phyloP scores from a whole-genome alignment of 35 echinoderm and acorn worm species.

The Anneissia japonica region DNA sequence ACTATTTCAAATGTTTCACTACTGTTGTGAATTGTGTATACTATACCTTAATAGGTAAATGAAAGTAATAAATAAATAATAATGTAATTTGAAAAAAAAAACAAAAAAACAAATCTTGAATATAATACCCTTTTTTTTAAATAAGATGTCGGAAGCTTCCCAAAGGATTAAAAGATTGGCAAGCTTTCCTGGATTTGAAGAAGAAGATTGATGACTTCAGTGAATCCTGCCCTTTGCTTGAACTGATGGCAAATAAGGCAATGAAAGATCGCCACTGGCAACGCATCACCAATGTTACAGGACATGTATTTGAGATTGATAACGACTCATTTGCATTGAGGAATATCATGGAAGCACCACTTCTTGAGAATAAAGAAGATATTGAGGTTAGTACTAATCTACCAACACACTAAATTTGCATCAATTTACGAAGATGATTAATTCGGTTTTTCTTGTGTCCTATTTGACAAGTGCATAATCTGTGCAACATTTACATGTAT shows the following conservation, averaged over 20 bases:
- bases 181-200: conserved; percentile 91
- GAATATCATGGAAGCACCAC: conserved; percentile 93
- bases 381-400: conserved; percentile 66
- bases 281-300: conserved; percentile 62
- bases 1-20: too few species aligned
- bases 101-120: too few species aligned
- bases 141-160: conserved; percentile 82
- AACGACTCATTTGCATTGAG: conserved; percentile 68
- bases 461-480: too few species aligned
- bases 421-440: too few species aligned
- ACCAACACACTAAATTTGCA: too few species aligned
- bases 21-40: too few species aligned
- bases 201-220: conserved; percentile 99
- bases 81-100: too few species aligned
- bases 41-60: too few species aligned
- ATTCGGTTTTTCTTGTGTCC: too few species aligned
- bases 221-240: conserved; percentile 89
- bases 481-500: too few species aligned
- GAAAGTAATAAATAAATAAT: too few species aligned
- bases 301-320: conserved; percentile 81
- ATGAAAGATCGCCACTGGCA: conserved; percentile 96
- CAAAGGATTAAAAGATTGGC: conserved; percentile 89
- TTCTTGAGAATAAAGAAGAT: conserved; percentile 83
- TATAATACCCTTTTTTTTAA: too few species aligned
- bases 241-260: conserved; percentile 96